Percentiles rank a stretch among this genome's conserved stretches.
phyloP scores from a whole-genome alignment of 1,140 invertebrate genomes.

The Drosophila equinoxialis region DNA sequence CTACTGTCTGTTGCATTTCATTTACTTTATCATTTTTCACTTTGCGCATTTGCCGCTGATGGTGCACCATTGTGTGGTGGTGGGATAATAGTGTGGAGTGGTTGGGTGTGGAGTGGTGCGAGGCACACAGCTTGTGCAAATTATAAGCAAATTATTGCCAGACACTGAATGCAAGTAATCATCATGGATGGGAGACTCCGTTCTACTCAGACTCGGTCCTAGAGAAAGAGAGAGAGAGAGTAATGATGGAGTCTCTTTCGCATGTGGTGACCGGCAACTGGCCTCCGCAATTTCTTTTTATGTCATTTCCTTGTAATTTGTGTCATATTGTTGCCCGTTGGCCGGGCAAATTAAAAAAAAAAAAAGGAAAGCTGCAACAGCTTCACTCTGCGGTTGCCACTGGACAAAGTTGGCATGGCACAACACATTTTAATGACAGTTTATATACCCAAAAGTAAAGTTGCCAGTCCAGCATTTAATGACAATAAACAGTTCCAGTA shows the following conservation, averaged over 20 bases:
- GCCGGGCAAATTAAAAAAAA: slow-evolving; percentile 65
- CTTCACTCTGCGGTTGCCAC: slow-evolving; percentile 35
- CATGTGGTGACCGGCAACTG: slow-evolving; percentile 22
- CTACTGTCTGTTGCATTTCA: slow-evolving; percentile 72
- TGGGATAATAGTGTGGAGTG: neutral
- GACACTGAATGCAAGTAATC: slow-evolving; percentile 71
- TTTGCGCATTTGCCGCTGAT: slow-evolving; percentile 26
- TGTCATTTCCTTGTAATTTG: slow-evolving; percentile 78
- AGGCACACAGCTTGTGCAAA: slow-evolving; percentile 40
- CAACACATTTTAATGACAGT: slow-evolving; percentile 73
- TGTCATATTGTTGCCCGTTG: slow-evolving; percentile 73
- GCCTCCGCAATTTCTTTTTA: slow-evolving; percentile 57
- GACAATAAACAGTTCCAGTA: too few relatives aligned
- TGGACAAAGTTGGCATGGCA: slow-evolving; percentile 33
- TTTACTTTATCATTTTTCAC: slow-evolving; percentile 74
- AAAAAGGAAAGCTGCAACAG: slow-evolving; percentile 14
- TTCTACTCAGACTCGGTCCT: slow-evolving; percentile 6
- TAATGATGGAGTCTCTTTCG: slow-evolving; percentile 2
- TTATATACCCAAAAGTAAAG: slow-evolving; percentile 61
- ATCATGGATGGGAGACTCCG: slow-evolving; percentile 33
- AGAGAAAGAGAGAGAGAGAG: neutral
- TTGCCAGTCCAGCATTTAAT: slow-evolving; percentile 16
- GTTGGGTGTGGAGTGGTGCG: neutral
- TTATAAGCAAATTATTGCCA: slow-evolving; percentile 78
- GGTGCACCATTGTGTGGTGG: slow-evolving; percentile 21